Base-by-base conservation (phyloP, 2,113 vertebrate genomes). In the Porphyrio hochstetteri region DNA sequence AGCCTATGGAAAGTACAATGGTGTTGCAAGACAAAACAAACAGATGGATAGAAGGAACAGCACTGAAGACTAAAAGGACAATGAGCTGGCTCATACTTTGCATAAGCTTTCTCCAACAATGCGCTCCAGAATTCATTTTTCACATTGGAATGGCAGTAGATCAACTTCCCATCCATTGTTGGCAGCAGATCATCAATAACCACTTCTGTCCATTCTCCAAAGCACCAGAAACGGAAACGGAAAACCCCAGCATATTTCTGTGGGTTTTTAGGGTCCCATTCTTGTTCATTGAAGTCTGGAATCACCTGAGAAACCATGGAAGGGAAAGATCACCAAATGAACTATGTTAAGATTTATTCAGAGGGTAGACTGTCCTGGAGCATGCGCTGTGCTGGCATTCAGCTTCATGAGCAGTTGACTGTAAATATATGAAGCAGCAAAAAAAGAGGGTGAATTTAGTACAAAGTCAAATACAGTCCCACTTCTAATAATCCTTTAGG, bases 101-200 rank as follows among this genome's bases (percentile, higher is more conserved):
- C 99, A 67, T 99, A 99, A 53, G 99, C 99, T 82, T 99, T 99
- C 97, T 99, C 99, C 96, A 99, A 56, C 36, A 99, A 92, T 18
- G 99, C 99, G 3, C 98, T 99, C 99, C 99, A 99, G 98, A 99
- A 99, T 82, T 99, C 99, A 36, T 99, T 99, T 56, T 97, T 97
- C 42, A 96, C 88, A 15, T 98, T 99, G 10, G 99, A 99, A 83
- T 96, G 98, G 92, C 99, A 99, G 98, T 99, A 99, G 92, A 99
- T 98, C 84, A 99, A 97, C 24, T 98, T 91, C 71, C 98, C 98
- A 0, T 98, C 95, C 71, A 99, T 90, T 3, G 99, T 99, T 16
- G 99, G 99, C 95, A 99, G 97, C 28, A 98, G 98, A 92, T 99
- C 99, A 59, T 99, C 99, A 44, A 99, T 96, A 74, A 99, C 99